Conservation (phyloP, 2,888 invertebrate species). For the Leptogaster cylindrica region DNA sequence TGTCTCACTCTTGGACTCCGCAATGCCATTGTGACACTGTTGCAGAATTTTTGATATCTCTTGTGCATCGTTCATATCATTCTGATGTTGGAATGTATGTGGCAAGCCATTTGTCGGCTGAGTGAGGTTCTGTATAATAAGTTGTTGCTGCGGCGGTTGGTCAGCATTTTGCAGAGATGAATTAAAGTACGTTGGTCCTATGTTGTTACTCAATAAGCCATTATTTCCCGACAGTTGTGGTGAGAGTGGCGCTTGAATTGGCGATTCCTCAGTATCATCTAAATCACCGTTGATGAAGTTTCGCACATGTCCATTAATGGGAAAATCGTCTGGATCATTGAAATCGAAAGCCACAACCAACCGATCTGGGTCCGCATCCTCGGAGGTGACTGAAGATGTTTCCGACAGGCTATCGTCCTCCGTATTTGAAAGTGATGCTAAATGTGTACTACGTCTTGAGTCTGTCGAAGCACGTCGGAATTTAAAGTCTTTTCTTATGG, state of each 20-base stretch:
- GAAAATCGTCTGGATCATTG: conserved; percentile 57
- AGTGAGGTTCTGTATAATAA: conserved; percentile 24
- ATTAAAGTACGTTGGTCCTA: conserved; percentile 41
- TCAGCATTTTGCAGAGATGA: conserved; percentile 6
- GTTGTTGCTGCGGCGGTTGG: too few species aligned
- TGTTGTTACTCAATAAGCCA: conserved; percentile 45
- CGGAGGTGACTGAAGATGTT: conserved; percentile 53
- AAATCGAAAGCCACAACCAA: conserved; percentile 57
- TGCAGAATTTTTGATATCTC: conserved; percentile 62
- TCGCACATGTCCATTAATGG: conserved; percentile 59
- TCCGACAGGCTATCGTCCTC: conserved; percentile 57
- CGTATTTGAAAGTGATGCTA: conserved; percentile 55
- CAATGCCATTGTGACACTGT: conserved; percentile 59
- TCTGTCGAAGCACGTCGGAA: conserved; percentile 59
- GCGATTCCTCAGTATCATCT: conserved; percentile 54
- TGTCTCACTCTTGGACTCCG: conserved; percentile 40
- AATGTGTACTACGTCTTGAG: conserved; percentile 49
- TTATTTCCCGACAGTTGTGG: conserved; percentile 37
- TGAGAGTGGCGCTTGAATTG: conserved; percentile 11
- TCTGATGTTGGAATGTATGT: conserved; percentile 50
- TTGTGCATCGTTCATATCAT: conserved; percentile 60
- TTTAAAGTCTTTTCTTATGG: conserved; percentile 65
- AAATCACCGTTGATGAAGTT: conserved; percentile 60
- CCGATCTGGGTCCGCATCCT: conserved; percentile 54
- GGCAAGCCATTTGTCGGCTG: conserved; percentile 24